A percentile compares a stretch with the other conserved stretches of the same genome.
Evolutionary conservation across 2,888 invertebrate genomes (phyloP).

Genomic region (Dichetophora obliterata): DNA sequence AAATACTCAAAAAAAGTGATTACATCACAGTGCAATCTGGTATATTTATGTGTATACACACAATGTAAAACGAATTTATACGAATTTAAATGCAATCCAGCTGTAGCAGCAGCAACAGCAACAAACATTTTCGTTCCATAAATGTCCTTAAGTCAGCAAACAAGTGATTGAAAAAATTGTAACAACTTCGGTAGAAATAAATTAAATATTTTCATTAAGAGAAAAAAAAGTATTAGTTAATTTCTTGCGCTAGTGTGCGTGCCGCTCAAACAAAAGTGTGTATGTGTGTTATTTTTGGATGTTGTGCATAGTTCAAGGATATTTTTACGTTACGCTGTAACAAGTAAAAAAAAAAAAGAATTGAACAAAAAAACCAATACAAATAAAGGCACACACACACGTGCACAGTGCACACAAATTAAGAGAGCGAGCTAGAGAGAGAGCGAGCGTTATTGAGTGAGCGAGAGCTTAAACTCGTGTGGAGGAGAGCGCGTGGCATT

Average conservation of each 20-base stretch:
- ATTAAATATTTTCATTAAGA: not conserved
- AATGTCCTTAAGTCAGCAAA: not conserved
- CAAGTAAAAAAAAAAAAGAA: not conserved
- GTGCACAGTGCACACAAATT: not conserved
- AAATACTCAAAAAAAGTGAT: no score
- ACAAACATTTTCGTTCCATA: no score
- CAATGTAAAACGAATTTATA: no score
- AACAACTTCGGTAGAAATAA: not conserved
- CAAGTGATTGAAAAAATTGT: not conserved
- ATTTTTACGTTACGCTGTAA: conserved; percentile 51
- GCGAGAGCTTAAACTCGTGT: not conserved
- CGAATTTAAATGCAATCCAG: no score
- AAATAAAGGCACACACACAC: conserved; percentile 1
- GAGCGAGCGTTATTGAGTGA: not conserved
- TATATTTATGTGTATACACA: no score
- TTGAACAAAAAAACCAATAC: conserved; percentile 5
- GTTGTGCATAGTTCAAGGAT: conserved; percentile 50
- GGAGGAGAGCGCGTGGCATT: not conserved
- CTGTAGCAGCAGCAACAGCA: no score
- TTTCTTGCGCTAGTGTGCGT: not conserved
- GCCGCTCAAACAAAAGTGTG: not conserved
- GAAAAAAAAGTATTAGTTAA: not conserved
- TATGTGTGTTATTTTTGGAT: not conserved
- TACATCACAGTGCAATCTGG: no score
- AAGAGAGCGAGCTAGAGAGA: not conserved